Evolutionary conservation across 2,113 vertebrate species (phyloP), one percentile per base, ranked within the genome.

Genomic region (Peromyscus maniculatus): DNA sequence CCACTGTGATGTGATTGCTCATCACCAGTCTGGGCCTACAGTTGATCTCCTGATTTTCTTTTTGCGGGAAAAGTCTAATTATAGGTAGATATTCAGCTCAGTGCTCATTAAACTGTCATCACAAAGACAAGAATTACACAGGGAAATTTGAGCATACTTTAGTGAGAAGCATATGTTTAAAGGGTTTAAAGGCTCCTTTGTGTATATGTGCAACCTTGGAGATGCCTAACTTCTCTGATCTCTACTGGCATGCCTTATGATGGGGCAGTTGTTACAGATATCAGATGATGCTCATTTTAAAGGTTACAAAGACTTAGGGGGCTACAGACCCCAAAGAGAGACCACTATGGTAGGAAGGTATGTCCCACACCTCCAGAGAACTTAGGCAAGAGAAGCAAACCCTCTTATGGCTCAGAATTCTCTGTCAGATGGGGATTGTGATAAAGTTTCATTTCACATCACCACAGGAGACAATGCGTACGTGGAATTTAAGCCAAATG

Each of bases 81-180:
- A 93, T 43, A 97, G 84, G 91, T 64, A 97, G 72, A 91, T 77
- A 89, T 79, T 84, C 66, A 93, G 92, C 62, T 89, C 26, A 91
- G 87, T 72, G 4, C 83, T 98, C 79, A 93, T 91, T 94, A 88
- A 90, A 80, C 57, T 87, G n/a, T 89, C 89, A 96, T 62, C 64
- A 75, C 26, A 95, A 86, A 79, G 82, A 96, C 43, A 92, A 87
- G 93, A 95, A 39, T 89, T 92, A 74, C 59, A 89, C 33, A 4
- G 26, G 82, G 43, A 46, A 84, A 69, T 57, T 72, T 94, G 67
- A 97, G 59, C 67, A 46, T 7, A 26, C 26, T 22, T 90, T 33
- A 94, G 57, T n/a, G n/a, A 69, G 94, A 92, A 97, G 64, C 26
- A 28, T 66, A 22, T 46, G 21, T 86, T 90, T 93, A 59, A 79